Percentiles rank a stretch among this genome's conserved stretches.
phyloP scores from a whole-genome alignment of 2,888 invertebrate genomes.

The Rhopalosiphum nymphaeae region DNA sequence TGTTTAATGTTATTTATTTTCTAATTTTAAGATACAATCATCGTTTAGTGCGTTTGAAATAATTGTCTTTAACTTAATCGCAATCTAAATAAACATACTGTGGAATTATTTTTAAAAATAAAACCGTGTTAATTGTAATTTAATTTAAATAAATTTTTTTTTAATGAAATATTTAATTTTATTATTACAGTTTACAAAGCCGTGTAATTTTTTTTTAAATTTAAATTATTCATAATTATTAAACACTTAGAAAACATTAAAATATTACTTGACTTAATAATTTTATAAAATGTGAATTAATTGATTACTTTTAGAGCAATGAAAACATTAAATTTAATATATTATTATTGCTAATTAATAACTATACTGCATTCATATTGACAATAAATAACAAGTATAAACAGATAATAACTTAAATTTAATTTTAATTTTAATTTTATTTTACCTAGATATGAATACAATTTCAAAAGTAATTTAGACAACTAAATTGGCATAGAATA shows the following conservation, averaged over 20 bases:
- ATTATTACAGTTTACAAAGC: background rate
- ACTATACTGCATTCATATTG: background rate
- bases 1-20: slow-evolving; percentile 21
- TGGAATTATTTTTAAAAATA: background rate
- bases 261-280: background rate
- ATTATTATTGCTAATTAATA: background rate
- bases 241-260: background rate
- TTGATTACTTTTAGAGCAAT: background rate
- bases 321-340: background rate
- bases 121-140: background rate
- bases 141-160: background rate
- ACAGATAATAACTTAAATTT: background rate
- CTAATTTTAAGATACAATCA: background rate
- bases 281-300: background rate
- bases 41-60: background rate
- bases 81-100: background rate
- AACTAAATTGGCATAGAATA: background rate
- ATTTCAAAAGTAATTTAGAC: background rate
- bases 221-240: background rate
- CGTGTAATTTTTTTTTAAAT: background rate
- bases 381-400: background rate
- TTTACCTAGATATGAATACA: background rate
- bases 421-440: background rate
- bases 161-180: background rate
- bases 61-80: background rate